Evolutionary conservation across 1,140 invertebrate genomes (phyloP).

Genomic region (Alviniconcha marisindica): DNA sequence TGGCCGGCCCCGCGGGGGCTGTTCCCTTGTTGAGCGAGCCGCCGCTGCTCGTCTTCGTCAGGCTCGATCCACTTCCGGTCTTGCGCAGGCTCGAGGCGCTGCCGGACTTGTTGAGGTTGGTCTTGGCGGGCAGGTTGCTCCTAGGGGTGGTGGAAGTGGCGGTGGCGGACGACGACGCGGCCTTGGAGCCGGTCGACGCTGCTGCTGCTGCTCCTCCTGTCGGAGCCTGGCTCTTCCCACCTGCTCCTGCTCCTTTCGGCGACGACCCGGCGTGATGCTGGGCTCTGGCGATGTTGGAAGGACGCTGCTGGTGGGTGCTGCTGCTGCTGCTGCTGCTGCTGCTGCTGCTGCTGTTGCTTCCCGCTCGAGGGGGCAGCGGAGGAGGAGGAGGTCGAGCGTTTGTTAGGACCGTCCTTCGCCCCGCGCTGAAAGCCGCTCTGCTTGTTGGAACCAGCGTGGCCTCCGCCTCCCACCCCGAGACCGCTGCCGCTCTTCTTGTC

Average conservation of each 20-base stretch:
- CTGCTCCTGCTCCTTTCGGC: too few relatives aligned
- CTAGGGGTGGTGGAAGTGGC: constrained; percentile 8
- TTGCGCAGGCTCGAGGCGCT: constrained; percentile 55
- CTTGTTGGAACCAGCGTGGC: constrained; percentile 47
- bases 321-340: too few relatives aligned
- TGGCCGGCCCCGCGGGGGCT: constrained; percentile 43
- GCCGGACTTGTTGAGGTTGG: constrained; percentile 48
- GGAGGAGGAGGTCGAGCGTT: constrained; percentile 42
- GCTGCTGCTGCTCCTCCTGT: too few relatives aligned
- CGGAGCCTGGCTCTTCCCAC: too few relatives aligned
- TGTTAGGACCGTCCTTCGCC: too few relatives aligned
- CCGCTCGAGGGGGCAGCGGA: constrained; percentile 31
- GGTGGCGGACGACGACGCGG: not conserved
- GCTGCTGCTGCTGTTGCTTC: not conserved
- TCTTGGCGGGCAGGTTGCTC: constrained; percentile 41
- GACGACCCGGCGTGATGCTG: not conserved
- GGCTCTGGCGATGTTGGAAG: constrained; percentile 40
- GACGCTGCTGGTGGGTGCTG: constrained; percentile 8
- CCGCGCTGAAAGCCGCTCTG: too few relatives aligned
- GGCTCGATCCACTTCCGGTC: constrained; percentile 50
- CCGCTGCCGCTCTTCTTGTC: constrained; percentile 47
- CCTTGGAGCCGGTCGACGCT: too few relatives aligned
- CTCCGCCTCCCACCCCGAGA: too few relatives aligned
- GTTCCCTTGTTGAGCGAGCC: constrained; percentile 50
- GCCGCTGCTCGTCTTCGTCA: constrained; percentile 54